phyloP scores from a whole-genome alignment of 2,888 invertebrate species.

The Eristalinus sepulchralis region DNA sequence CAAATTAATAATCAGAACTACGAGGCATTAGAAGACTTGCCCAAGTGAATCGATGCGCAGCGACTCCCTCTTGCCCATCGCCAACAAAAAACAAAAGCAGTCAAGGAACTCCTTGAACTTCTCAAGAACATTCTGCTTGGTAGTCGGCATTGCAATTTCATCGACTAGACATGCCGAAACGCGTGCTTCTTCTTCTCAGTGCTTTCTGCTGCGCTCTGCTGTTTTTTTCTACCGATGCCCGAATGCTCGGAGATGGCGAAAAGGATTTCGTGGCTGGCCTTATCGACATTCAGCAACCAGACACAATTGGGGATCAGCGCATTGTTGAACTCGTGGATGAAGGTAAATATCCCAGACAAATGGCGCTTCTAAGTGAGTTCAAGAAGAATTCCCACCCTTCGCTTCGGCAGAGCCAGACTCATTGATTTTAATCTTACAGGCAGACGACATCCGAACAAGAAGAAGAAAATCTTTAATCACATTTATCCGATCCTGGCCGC shows the following conservation, averaged over 20 bases:
- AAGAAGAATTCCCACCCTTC: background rate
- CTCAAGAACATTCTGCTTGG: background rate
- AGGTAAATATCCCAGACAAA: constrained; percentile 15
- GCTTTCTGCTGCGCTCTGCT: background rate
- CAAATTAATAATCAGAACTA: background rate
- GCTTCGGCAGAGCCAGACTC: background rate
- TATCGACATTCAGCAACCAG: background rate
- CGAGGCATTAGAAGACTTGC: constrained; percentile 31
- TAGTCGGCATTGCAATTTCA: constrained; percentile 20
- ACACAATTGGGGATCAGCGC: background rate
- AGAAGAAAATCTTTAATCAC: constrained; percentile 82
- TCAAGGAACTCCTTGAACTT: constrained; percentile 22
- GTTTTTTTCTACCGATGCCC: background rate
- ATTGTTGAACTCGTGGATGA: background rate
- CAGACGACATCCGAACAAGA: constrained; percentile 78
- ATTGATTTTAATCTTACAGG: constrained; percentile 71
- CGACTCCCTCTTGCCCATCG: constrained; percentile 33
- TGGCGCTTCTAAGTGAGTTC: background rate
- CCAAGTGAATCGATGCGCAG: constrained; percentile 59
- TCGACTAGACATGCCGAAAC: constrained; percentile 41
- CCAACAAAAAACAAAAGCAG: background rate
- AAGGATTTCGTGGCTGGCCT: background rate
- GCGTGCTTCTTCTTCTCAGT: background rate
- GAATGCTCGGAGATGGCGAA: background rate
- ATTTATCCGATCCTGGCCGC: constrained; percentile 85